Evolutionary conservation across 1,140 invertebrate genomes (phyloP).

Genomic region (Atta cephalotes): DNA sequence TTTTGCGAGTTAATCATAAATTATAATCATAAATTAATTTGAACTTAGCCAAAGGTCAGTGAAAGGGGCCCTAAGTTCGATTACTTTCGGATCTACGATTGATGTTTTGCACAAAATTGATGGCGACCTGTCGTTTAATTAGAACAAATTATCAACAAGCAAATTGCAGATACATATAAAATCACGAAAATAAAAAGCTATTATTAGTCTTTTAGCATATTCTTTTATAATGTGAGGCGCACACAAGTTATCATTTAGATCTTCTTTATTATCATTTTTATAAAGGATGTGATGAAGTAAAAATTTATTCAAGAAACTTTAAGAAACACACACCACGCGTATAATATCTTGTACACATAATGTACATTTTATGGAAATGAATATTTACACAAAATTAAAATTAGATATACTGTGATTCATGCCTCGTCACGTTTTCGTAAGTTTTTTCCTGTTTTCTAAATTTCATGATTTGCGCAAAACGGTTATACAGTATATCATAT

Average conservation of each 20-base stretch:
- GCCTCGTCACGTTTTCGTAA: slow-evolving; percentile 15
- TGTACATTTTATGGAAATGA: background rate
- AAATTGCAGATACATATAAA: background rate
- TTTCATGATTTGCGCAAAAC: slow-evolving; percentile 39
- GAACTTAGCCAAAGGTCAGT: too few species aligned
- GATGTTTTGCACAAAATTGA: background rate
- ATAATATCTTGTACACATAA: slow-evolving; percentile 8
- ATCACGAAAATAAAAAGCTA: background rate
- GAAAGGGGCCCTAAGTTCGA: too few species aligned
- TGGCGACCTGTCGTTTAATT: background rate
- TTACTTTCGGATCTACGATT: too few species aligned
- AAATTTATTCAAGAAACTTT: background rate
- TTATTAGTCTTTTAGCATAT: background rate
- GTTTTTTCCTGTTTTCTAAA: slow-evolving; percentile 24
- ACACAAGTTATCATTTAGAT: background rate
- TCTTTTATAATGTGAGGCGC: background rate
- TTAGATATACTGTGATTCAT: background rate
- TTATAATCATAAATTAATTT: too few species aligned
- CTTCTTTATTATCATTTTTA: background rate
- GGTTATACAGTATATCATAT: background rate
- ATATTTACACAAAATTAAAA: slow-evolving; percentile 1
- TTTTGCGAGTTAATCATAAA: too few species aligned
- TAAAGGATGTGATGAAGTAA: background rate
- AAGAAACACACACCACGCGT: background rate
- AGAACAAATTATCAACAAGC: background rate